Base-by-base conservation (phyloP, 2,888 invertebrate species). In the Aphidius colemani region DNA sequence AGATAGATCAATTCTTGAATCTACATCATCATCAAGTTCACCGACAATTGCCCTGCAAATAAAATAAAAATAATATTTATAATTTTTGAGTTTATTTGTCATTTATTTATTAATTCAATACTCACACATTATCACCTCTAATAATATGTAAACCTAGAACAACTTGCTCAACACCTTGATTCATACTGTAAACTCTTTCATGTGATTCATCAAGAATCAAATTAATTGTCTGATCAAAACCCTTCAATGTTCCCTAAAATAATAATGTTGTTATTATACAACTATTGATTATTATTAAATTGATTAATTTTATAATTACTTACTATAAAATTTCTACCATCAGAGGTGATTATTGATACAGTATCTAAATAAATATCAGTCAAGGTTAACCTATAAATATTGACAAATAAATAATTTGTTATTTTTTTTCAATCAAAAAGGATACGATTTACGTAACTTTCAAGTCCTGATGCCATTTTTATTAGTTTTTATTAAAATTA, bases 191-290 rank as follows among this genome's bases (percentile, higher is more conserved):
- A n/a, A 99, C 97, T 75, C 99, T 86, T 83, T 99, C 99, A 79
- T 98, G 97, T 45, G 97, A 96, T 83, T 99, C 98, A 79, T 98
- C 98, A 69, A 99, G 85, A 75, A 99, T 97, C 70, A 99, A 87
- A 81, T 99, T 99, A 71, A 98, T 96, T n/a, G 98, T 96, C 84
- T 99, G 99, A 84, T 99, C 99, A 83, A 97, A 99, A 43, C 99
- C 99, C 83, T 98, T 98, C 68, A 99, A 83, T 0, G 96, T 95
- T 53, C 99, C 99, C 91, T 92, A 72, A 67, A 84, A 64, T 45
- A 48, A 39, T 40, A n/a, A 62, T 58, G 53, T 11, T 9, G 59
- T 48, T 49, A 59, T 59, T 61, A 43, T n/a, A 13, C 48, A 7
- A 53, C 64, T 61, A 62, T 50, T 49, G 49, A 39, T 60, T 11